A percentile compares a stretch with the other conserved stretches of the same genome.
These are phyloP conservation scores for Pseudorectes ferrugineus DNA, from an alignment of 2,113 vertebrate species.

Conservation along the genomic window DNA sequence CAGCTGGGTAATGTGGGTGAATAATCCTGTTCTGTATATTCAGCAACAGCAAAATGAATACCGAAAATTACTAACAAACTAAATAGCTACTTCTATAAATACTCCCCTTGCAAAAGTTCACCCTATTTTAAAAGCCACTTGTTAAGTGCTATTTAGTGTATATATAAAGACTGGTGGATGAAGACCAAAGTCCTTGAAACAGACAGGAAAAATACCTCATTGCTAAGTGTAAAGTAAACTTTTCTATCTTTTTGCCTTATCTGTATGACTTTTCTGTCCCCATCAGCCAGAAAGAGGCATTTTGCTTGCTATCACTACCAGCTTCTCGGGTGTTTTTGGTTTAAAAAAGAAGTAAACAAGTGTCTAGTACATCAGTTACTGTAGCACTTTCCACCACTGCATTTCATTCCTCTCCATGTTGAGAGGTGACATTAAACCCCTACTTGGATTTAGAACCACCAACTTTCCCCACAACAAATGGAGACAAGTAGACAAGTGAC, in stretches of 20 bases:
- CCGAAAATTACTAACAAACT: conserved; percentile 52
- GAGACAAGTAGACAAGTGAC: background rate
- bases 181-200: conserved; percentile 38
- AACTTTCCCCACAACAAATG: background rate
- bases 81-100: conserved; percentile 68
- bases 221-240: background rate
- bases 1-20: conserved; percentile 59
- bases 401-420: background rate
- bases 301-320: background rate
- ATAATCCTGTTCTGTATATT: conserved; percentile 48
- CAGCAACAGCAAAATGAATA: conserved; percentile 57
- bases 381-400: background rate
- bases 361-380: background rate
- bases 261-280: background rate
- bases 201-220: conserved; percentile 14
- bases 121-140: conserved; percentile 57
- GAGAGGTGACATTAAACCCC: background rate
- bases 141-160: conserved; percentile 44
- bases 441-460: background rate
- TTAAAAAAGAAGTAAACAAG: background rate
- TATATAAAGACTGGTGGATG: conserved; percentile 28
- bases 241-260: background rate
- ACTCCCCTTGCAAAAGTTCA: conserved; percentile 32
- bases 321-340: background rate
- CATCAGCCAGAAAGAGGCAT: background rate